These are phyloP conservation scores for Silurus glanis DNA, from an alignment of 2,113 vertebrate genomes.

Conservation along the genomic window DNA sequence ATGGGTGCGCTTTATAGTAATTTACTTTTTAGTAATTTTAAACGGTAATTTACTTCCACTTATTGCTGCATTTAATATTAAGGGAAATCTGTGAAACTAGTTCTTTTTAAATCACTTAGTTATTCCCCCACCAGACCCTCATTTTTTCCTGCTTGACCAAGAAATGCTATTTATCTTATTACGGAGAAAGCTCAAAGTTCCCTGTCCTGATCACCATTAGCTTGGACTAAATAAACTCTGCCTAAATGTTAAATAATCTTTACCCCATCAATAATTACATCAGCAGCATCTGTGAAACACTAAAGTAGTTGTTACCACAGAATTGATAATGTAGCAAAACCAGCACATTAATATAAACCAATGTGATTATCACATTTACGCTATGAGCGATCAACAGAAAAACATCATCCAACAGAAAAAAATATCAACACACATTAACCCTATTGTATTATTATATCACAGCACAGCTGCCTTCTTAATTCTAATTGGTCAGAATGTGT, in stretches of 20 bases:
- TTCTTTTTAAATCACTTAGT: no score
- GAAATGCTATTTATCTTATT: neutral
- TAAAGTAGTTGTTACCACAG: neutral
- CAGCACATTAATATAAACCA: neutral
- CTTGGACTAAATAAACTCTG: neutral
- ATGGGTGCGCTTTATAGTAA: no score
- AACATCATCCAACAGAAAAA: neutral
- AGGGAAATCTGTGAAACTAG: neutral
- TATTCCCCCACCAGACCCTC: neutral
- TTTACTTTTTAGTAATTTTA: no score
- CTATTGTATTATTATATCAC: no score
- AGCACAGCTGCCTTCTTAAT: no score
- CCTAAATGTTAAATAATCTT: neutral
- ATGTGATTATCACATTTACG: neutral
- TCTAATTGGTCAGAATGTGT: no score
- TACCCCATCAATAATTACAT: neutral
- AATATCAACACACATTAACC: no score
- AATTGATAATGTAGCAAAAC: neutral
- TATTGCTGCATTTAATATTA: neutral
- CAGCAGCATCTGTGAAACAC: neutral
- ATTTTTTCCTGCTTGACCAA: neutral
- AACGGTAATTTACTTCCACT: neutral
- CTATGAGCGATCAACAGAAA: neutral
- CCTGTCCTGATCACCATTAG: neutral
- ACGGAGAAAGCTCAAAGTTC: neutral